A percentile compares a stretch with the other conserved stretches of the same genome.
phyloP scores from a whole-genome alignment of 2,113 vertebrate genomes.

The Gulo gulo region DNA sequence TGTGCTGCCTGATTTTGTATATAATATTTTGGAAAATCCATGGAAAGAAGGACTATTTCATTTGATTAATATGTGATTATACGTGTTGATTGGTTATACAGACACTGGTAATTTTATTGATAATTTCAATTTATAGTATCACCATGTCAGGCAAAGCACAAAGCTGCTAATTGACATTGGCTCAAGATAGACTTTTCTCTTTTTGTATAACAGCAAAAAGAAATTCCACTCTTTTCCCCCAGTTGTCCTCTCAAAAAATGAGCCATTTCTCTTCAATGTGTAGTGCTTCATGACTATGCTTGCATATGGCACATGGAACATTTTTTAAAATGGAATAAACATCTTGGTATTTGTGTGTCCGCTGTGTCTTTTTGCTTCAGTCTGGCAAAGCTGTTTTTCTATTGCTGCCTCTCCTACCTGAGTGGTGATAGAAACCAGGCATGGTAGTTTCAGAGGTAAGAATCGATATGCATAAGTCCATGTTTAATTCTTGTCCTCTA shows the following conservation, averaged over 20 bases:
- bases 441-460: background rate
- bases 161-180: background rate
- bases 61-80: background rate
- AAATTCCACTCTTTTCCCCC: background rate
- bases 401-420: background rate
- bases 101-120: background rate
- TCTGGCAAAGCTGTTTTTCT: background rate
- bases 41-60: background rate
- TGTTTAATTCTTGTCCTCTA: background rate
- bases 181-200: background rate
- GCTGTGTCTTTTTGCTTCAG: background rate
- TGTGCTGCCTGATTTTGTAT: background rate
- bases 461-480: background rate
- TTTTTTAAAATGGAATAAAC: background rate
- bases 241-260: background rate
- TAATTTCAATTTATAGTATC: background rate
- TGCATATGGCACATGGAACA: rapidly evolving
- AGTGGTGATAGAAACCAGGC: background rate
- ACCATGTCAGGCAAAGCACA: background rate
- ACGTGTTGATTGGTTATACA: background rate
- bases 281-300: background rate
- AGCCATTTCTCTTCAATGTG: background rate
- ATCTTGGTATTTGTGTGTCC: background rate
- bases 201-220: background rate
- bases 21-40: background rate